Evolutionary conservation across 2,113 vertebrate genomes (phyloP), one percentile per base, ranked within the genome.

Genomic region (Periophthalmus modestus): DNA sequence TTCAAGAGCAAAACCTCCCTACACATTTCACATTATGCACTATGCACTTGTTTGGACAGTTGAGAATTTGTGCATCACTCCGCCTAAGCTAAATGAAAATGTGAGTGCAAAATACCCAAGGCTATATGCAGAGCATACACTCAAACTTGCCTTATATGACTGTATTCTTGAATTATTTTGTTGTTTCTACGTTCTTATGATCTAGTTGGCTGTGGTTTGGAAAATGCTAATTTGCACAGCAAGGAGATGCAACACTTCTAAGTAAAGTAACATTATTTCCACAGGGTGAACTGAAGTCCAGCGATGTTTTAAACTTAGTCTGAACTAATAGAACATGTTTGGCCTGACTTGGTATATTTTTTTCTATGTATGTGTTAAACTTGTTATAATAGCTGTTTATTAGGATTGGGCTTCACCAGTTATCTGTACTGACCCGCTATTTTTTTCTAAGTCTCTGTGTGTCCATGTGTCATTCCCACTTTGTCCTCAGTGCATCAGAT

Each of bases 1-100:
- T 9, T 23, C n/a, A 72, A 21, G 54, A 58, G 54, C 58, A 71
- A 81, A 70, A 14, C 33, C 62, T 36, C 18, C 1, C 62, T n/a
- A 18, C 33, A 33, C 15, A 33, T 18, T 18, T 18, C 59, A 24
- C 59, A 33, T 36, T 36, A 13, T 68, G 68, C 47, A 10, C 34
- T 62, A 46, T 50, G 39, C 39, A 43, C 39, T 68, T 75, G 66
- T 58, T 75, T 66, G 6, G 16, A 66, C 47, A 66, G 12, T 61
- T 71, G 14, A 46, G 34, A 50, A 61, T 55, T 39, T 52, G 34
- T 66, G 33, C 66, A 66, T 34, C 28, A 50, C 48, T 68, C 18
- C 13, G 19, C 5, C 21, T 24, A 13, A n/a, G 15, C 58, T 63
- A 14, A 69, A 21, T 11, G 2, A 36, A 63, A 62, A n/a, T 36